Evolutionary conservation across 2,888 invertebrate species (phyloP).

Genomic region (Lycocerus yunnanus): DNA sequence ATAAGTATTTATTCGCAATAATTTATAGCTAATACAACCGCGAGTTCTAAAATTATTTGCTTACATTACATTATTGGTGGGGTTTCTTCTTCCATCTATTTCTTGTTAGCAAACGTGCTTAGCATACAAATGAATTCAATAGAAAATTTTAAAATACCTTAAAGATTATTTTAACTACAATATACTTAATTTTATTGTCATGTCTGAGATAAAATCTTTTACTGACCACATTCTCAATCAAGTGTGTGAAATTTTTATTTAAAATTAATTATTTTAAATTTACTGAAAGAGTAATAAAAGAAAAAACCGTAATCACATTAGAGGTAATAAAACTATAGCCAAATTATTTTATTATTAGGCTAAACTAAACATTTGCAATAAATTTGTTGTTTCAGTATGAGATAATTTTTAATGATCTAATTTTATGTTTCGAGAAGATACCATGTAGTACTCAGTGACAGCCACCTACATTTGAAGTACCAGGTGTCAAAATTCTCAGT

Average conservation of each 20-base stretch:
- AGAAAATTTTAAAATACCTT: conserved; percentile 20
- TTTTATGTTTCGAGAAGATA: background rate
- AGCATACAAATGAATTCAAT: conserved; percentile 29
- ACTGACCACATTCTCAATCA: background rate
- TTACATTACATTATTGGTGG: conserved; percentile 12
- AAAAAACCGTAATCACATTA: background rate
- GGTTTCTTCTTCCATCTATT: conserved; percentile 20
- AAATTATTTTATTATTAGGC: background rate
- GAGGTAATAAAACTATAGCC: background rate
- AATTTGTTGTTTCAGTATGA: background rate
- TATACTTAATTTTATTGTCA: conserved; percentile 27
- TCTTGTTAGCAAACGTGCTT: conserved; percentile 22
- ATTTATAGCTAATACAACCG: conserved; percentile 22
- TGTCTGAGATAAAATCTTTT: background rate
- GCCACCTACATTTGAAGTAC: too few relatives aligned
- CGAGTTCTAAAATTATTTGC: conserved; percentile 23
- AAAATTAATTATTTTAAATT: background rate
- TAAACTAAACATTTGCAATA: background rate
- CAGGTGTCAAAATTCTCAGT: too few relatives aligned
- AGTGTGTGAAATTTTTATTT: background rate
- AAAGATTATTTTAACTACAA: conserved; percentile 26
- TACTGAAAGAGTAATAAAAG: background rate
- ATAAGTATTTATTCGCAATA: conserved; percentile 23
- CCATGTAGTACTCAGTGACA: background rate
- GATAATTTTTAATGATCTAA: background rate